A percentile compares a stretch with the other conserved stretches of the same genome.
phyloP scores from a whole-genome alignment of 2,888 invertebrate genomes.

The Eulithis prunata region DNA sequence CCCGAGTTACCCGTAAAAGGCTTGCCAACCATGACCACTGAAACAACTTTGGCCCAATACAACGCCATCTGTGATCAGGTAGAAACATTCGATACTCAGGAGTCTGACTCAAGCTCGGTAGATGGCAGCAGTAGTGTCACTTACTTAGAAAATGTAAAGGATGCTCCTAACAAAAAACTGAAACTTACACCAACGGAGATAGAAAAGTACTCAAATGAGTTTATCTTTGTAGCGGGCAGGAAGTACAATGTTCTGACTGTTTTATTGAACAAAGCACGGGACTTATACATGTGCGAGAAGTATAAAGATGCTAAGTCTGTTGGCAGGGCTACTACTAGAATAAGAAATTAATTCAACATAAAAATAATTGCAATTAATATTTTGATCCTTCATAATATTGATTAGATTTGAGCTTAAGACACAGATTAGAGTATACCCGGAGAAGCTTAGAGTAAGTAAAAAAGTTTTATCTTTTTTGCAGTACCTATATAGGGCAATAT shows the following conservation, averaged over 20 bases:
- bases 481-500: no score
- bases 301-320: slow-evolving; percentile 58
- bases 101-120: slow-evolving; percentile 34
- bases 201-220: slow-evolving; percentile 56
- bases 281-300: slow-evolving; percentile 57
- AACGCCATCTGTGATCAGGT: slow-evolving; percentile 47
- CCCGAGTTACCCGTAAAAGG: slow-evolving; percentile 48
- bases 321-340: slow-evolving; percentile 54
- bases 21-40: slow-evolving; percentile 45
- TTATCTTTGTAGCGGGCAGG: slow-evolving; percentile 47
- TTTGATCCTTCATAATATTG: no score
- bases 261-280: slow-evolving; percentile 58
- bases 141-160: slow-evolving; percentile 34
- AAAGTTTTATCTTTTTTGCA: no score
- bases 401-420: no score
- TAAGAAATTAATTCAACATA: neutral
- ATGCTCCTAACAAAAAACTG: slow-evolving; percentile 30
- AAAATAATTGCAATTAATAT: no score
- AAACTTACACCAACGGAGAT: slow-evolving; percentile 56
- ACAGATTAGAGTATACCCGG: no score
- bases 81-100: slow-evolving; percentile 4
- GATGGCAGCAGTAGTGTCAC: slow-evolving; percentile 57
- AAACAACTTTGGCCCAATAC: slow-evolving; percentile 49
- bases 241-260: slow-evolving; percentile 58
- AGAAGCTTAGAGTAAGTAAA: no score